Percentiles rank a stretch among this genome's conserved stretches.
Conservation (phyloP, 2,888 invertebrate genomes). For the Caradrina kadenii region DNA sequence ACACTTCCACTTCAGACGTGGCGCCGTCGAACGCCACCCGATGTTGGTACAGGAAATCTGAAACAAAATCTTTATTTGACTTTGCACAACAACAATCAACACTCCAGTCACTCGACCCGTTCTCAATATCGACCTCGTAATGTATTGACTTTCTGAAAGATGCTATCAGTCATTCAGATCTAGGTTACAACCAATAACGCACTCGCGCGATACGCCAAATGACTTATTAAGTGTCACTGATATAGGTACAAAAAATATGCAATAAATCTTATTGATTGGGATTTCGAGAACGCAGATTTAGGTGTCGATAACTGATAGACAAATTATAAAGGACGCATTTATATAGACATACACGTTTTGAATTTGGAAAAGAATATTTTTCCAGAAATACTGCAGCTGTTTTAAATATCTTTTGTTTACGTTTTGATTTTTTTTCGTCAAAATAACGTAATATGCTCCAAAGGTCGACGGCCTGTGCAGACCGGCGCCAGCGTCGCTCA, state of each 20-base stretch:
- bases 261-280: conserved; percentile 55
- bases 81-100: conserved; percentile 57
- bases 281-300: conserved; percentile 52
- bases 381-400: not conserved
- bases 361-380: not conserved
- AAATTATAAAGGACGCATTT: not conserved
- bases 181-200: conserved; percentile 76
- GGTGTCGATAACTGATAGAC: conserved; percentile 44
- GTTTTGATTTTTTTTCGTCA: conserved; percentile 12
- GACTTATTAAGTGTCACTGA: conserved; percentile 67
- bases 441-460: conserved; percentile 60
- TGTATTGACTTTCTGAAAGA: conserved; percentile 72
- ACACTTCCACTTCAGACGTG: conserved; percentile 94
- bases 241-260: conserved; percentile 50
- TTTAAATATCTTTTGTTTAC: conserved; percentile 17
- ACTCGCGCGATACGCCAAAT: conserved; percentile 69
- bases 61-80: conserved; percentile 67
- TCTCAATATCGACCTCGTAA: conserved; percentile 65
- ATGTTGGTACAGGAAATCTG: conserved; percentile 95
- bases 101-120: conserved; percentile 55
- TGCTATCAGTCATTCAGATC: conserved; percentile 75
- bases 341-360: not conserved
- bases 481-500: conserved; percentile 81
- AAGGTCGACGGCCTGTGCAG: conserved; percentile 81
- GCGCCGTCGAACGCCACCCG: conserved; percentile 94